A percentile compares a stretch with the other conserved stretches of the same genome.
phyloP scores from a whole-genome alignment of 2,888 invertebrate species.

The Labia minor region DNA sequence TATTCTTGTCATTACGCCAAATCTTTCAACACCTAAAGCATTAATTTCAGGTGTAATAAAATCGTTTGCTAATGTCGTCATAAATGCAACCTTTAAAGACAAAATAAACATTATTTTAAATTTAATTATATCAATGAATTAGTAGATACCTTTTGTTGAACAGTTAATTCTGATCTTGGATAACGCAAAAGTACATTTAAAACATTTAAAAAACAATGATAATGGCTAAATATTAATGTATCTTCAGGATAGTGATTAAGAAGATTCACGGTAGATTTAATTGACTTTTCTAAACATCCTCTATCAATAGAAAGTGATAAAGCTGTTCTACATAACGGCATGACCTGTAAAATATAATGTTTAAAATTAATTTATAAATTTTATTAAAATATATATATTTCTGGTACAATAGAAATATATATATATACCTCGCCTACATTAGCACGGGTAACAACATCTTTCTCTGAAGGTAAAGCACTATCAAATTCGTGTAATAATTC shows the following conservation, averaged over 20 bases:
- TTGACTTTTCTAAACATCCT: neutral
- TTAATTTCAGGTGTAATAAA: constrained; percentile 44
- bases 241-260: neutral
- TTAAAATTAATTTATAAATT: neutral
- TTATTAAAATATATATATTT: no score
- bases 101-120: neutral
- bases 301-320: neutral
- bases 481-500: constrained; percentile 72
- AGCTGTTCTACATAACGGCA: neutral
- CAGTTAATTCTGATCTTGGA: neutral
- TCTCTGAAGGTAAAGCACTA: constrained; percentile 49
- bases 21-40: constrained; percentile 39
- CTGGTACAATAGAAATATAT: no score
- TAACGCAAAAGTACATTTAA: neutral
- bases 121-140: no score
- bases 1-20: constrained; percentile 31
- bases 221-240: neutral
- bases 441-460: constrained; percentile 56
- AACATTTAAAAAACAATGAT: neutral
- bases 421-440: constrained; percentile 56
- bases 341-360: neutral
- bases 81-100: neutral
- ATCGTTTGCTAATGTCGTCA: neutral
- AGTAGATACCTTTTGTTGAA: neutral
- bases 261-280: neutral